Evolutionary conservation across 2,797 vertebrate species (phyloP).

Genomic region (Cryptoblepharus egeriae): DNA sequence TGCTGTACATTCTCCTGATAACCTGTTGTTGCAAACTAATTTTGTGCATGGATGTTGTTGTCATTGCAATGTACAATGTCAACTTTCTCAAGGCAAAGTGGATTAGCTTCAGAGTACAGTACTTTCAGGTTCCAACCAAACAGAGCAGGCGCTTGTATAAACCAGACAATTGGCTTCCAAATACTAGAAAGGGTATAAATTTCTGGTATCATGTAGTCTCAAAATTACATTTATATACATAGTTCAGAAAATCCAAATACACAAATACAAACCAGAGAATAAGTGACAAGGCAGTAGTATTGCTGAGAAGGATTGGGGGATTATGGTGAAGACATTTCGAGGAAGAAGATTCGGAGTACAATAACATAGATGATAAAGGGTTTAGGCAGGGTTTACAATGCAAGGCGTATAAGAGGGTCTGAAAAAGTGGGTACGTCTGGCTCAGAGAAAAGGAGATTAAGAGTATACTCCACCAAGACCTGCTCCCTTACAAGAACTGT

Average conservation of each 20-base stretch:
- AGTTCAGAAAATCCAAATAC: slow-evolving; percentile 11
- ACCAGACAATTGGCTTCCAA: background rate
- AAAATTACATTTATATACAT: slow-evolving; percentile 8
- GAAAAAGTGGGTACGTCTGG: slow-evolving; percentile 16
- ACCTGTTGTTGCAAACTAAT: too few relatives aligned
- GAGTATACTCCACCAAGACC: slow-evolving; percentile 28
- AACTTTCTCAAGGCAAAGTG: background rate
- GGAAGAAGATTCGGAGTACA: slow-evolving; percentile 30
- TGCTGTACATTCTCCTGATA: background rate
- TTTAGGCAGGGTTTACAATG: slow-evolving; percentile 44
- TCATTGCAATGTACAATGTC: background rate
- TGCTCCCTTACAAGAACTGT: slow-evolving; percentile 11
- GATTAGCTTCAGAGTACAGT: background rate
- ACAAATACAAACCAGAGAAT: slow-evolving; percentile 9
- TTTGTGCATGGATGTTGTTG: background rate
- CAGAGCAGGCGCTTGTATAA: background rate
- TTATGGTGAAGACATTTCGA: slow-evolving; percentile 27
- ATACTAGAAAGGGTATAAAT: background rate
- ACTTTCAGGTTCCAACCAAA: background rate
- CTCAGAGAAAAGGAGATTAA: slow-evolving; percentile 44
- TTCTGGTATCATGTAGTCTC: background rate
- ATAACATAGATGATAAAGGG: slow-evolving; percentile 41
- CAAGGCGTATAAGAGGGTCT: slow-evolving; percentile 6
- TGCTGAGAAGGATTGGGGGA: slow-evolving; percentile 33
- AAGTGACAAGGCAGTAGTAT: slow-evolving; percentile 16